phyloP scores from a whole-genome alignment of 2,113 vertebrate genomes.

The Sardina pilchardus region DNA sequence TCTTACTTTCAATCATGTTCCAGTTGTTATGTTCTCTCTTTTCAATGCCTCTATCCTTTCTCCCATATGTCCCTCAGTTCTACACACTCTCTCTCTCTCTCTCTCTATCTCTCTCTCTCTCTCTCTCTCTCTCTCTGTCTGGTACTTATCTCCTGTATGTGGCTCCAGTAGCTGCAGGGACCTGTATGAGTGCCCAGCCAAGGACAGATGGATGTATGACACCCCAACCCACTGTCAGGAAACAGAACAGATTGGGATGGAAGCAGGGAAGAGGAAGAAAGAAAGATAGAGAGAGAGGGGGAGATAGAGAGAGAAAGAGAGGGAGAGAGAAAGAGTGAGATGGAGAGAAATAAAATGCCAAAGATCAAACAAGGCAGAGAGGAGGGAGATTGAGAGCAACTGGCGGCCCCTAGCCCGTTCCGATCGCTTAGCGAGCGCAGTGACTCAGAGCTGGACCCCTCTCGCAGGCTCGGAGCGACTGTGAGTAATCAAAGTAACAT shows the following conservation, averaged over 20 bases:
- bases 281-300: conserved; percentile 29
- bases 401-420: neutral
- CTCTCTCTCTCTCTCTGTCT: conserved; percentile 35
- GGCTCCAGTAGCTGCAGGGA: conserved; percentile 32
- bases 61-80: neutral
- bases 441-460: conserved; percentile 2
- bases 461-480: neutral
- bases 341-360: conserved; percentile 1
- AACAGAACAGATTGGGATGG: conserved; percentile 37
- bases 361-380: conserved; percentile 9
- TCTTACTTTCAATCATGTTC: neutral
- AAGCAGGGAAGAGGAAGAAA: conserved; percentile 39
- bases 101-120: neutral
- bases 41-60: neutral
- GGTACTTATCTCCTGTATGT: neutral
- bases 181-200: conserved; percentile 48
- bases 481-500: conserved; percentile 7
- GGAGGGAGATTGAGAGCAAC: neutral
- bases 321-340: conserved; percentile 15
- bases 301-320: conserved; percentile 31
- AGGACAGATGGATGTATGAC: conserved; percentile 52
- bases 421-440: neutral
- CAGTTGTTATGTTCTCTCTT: neutral
- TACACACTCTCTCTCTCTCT: neutral
- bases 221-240: conserved; percentile 41